Evolutionary conservation across 2,113 vertebrate genomes (phyloP).

Genomic region (Channa maculata): DNA sequence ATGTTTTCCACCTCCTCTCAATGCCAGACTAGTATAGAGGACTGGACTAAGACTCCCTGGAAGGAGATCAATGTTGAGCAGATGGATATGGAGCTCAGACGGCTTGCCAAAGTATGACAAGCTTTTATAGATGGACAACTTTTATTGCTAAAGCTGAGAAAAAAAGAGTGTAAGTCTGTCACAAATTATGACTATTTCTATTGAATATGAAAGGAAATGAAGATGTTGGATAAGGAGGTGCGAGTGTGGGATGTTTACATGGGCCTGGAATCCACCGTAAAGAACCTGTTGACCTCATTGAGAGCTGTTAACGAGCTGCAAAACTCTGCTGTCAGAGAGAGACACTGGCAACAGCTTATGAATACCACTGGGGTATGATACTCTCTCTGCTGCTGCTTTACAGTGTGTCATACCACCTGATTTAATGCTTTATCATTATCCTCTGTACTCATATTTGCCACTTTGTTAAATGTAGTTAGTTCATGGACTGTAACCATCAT

Average conservation of each 20-base stretch:
- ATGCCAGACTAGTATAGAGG: conserved; percentile 87
- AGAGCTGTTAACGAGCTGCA: conserved; percentile 85
- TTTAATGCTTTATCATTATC: background rate
- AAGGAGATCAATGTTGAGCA: conserved; percentile 90
- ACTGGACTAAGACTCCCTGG: conserved; percentile 88
- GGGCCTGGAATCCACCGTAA: conserved; percentile 79
- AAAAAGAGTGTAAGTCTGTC: background rate
- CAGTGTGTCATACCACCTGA: background rate
- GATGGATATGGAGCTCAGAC: conserved; percentile 88
- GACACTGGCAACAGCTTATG: conserved; percentile 85
- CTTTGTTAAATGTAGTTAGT: background rate
- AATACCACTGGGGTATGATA: conserved; percentile 77
- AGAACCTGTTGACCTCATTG: conserved; percentile 82
- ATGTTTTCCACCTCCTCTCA: conserved; percentile 7
- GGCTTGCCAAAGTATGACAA: conserved; percentile 85
- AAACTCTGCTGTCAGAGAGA: conserved; percentile 74
- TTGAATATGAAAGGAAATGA: conserved; percentile 78
- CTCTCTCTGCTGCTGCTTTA: conserved; percentile 9
- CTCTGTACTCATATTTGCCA: background rate
- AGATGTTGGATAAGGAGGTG: conserved; percentile 84
- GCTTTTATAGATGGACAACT: background rate
- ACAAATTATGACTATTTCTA: background rate
- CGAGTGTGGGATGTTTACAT: conserved; percentile 77
- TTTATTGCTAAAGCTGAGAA: background rate
- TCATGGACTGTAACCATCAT: conserved; percentile 8